phyloP scores from a whole-genome alignment of 1,140 invertebrate genomes.

The Metopolophium dirhodum region DNA sequence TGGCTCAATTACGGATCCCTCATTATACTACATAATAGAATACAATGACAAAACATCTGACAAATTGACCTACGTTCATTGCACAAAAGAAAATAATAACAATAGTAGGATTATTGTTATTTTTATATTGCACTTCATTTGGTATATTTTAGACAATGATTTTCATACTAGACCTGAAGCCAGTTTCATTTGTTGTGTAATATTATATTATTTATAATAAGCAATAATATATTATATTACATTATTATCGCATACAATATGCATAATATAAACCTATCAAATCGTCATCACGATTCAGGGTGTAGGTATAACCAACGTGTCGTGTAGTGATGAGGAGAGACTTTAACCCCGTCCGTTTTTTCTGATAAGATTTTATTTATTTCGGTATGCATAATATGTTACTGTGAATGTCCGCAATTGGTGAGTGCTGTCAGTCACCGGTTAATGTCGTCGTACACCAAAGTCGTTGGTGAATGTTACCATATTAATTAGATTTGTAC shows the following conservation, averaged over 20 bases:
- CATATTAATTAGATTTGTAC: no score
- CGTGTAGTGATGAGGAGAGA: neutral
- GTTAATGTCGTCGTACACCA: no score
- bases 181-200: neutral
- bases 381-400: neutral
- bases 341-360: neutral
- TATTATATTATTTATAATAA: neutral
- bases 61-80: slow-evolving; percentile 48
- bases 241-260: slow-evolving; percentile 12
- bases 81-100: slow-evolving; percentile 31
- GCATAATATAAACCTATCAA: neutral
- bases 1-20: slow-evolving; percentile 38
- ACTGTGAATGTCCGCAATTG: no score
- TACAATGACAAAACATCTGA: slow-evolving; percentile 39
- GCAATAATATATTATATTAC: slow-evolving; percentile 12
- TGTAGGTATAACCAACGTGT: neutral
- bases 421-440: no score
- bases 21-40: slow-evolving; percentile 32
- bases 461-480: no score
- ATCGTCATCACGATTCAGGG: neutral
- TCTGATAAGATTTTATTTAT: neutral
- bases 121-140: slow-evolving; percentile 20
- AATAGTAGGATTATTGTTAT: slow-evolving; percentile 49
- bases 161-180: neutral
- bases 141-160: slow-evolving; percentile 30